Base-by-base conservation (phyloP, 2,888 invertebrate species). In the Nesidiocoris tenuis region DNA sequence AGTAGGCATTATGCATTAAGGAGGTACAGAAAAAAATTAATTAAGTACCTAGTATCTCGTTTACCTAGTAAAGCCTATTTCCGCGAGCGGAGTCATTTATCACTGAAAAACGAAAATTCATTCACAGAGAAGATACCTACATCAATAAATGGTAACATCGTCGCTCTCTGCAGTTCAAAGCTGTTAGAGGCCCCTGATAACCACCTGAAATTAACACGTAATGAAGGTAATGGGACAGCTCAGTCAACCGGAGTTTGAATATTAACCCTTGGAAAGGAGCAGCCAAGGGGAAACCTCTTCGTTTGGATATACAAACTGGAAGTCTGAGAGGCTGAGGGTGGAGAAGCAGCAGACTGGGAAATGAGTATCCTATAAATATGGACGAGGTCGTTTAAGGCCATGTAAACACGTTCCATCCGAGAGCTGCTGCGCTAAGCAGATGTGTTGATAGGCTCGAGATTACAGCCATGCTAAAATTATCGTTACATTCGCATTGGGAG, bases 291-390 rank as follows among this genome's bases (percentile, higher is more conserved):
- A 39, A 39, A 39, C 39, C 39, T 39, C 39, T 39, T 39, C 39
- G 5, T 39, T 39, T 12, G n/a, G 39, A 7, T 39, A 39, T 39
- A 7, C 39, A 12, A 39, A 39, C 39, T 39, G 39, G 39, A 39
- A 59, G 59, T n/a, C 22, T 21, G 59, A 24, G 23, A 17, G 17
- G n/a, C 2, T 17, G 23, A 21, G n/a, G 18, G 55, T 54, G 21
- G 67, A 23, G 66, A 25, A 25, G 70, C 57, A 70, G 59, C 70
- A 70, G 61, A 59, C 70, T 70, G 70, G 61, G 70, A 61, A 59
- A 70, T 59, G 70, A 70, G 59, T 70, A 57, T 59, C 61, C 70
- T 59, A 70, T 70, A 70, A 70, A 70, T 70, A 70, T 70, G 70
- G 23, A 70, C 70, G 70, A 70, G 70, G 70, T 70, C 70, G 70